Evolutionary conservation across 1,140 invertebrate species (phyloP).

Genomic region (Leguminivora glycinivorella): DNA sequence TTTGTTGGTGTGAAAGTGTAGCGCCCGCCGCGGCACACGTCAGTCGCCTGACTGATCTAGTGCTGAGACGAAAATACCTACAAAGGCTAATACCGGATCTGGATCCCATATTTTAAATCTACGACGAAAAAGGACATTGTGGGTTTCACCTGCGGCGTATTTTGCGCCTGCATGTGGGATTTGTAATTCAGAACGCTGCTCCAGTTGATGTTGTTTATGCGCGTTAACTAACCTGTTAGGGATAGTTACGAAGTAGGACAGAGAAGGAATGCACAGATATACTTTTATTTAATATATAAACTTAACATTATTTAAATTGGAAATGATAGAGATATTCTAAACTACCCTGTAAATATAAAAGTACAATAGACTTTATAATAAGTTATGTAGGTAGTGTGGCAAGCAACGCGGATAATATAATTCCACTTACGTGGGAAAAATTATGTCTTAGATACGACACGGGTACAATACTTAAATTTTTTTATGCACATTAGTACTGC

Average conservation of each 20-base stretch:
- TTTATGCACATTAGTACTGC: background rate
- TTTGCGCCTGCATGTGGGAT: conserved; percentile 4
- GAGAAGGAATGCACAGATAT: background rate
- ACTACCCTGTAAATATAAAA: background rate
- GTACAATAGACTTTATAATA: background rate
- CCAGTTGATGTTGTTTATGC: conserved; percentile 26
- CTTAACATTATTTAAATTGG: too few species aligned
- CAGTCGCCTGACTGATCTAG: conserved; percentile 10
- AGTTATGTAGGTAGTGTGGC: too few species aligned
- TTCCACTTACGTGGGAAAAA: too few species aligned
- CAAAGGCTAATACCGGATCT: conserved; percentile 19
- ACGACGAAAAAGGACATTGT: conserved; percentile 24
- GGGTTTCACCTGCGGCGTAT: conserved; percentile 25
- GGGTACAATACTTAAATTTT: background rate
- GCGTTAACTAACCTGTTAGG: conserved; percentile 22
- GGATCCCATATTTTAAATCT: conserved; percentile 19
- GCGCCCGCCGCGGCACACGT: conserved; percentile 3
- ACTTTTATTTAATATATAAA: too few species aligned
- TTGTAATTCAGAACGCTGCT: conserved; percentile 24
- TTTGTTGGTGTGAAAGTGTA: background rate
- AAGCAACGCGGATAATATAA: too few species aligned
- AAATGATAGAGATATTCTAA: too few species aligned
- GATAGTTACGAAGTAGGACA: conserved; percentile 5
- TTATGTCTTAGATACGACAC: too few species aligned
- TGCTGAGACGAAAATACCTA: conserved; percentile 7